Percentiles rank a stretch among this genome's conserved stretches.
Conservation (phyloP, 2,113 vertebrate genomes). For the Rhea americana region DNA sequence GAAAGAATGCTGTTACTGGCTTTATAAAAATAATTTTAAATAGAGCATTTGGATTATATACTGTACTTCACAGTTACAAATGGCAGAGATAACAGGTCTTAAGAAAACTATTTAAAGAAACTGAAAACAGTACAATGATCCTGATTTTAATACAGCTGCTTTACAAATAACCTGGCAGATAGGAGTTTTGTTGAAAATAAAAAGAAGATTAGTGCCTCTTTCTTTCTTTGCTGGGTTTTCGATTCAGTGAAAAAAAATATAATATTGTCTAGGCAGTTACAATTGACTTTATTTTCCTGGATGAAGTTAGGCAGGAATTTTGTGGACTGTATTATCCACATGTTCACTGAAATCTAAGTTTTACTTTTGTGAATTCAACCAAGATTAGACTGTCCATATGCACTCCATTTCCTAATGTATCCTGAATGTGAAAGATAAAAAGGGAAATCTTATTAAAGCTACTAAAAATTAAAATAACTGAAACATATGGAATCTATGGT, state of each 20-base stretch:
- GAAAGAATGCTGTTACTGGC: too few relatives aligned
- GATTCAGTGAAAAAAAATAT: background rate
- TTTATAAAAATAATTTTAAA: too few relatives aligned
- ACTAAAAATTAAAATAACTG: background rate
- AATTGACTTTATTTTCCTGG: background rate
- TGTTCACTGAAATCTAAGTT: background rate
- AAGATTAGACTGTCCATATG: background rate
- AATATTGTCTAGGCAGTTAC: background rate
- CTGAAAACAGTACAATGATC: too few relatives aligned
- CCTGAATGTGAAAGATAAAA: background rate
- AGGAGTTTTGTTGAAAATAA: background rate
- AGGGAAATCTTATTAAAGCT: background rate
- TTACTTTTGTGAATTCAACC: background rate
- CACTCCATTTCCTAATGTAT: background rate
- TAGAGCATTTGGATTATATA: too few relatives aligned
- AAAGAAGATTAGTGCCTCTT: background rate
- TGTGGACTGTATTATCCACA: background rate
- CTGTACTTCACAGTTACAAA: too few relatives aligned
- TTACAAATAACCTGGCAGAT: background rate
- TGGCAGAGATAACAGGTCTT: too few relatives aligned
- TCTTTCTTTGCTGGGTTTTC: background rate
- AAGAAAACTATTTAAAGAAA: too few relatives aligned
- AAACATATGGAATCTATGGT: background rate
- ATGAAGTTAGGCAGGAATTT: background rate
- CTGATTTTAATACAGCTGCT: background rate